Percentiles rank a stretch among this genome's conserved stretches.
These are phyloP conservation scores for Mormyrus proboscirostris DNA, from an alignment of 2,797 vertebrate genomes.

Conservation along the genomic window DNA sequence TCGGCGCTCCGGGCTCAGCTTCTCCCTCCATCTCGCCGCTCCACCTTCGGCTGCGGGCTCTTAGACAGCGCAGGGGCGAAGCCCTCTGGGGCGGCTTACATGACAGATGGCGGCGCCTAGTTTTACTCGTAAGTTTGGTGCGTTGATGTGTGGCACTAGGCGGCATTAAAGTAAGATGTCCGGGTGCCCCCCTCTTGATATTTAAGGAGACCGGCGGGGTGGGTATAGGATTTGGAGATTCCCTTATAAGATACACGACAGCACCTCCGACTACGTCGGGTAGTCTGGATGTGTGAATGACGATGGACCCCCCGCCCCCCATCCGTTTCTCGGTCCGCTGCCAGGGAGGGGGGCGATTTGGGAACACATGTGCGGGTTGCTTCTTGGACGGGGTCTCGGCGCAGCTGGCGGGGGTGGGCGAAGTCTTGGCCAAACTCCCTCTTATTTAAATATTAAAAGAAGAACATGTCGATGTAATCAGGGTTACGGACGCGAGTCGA, in stretches of 20 bases:
- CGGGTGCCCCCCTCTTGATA: neutral
- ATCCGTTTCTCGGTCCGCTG: conserved; percentile 29
- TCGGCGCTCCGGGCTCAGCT: neutral
- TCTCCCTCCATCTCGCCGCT: neutral
- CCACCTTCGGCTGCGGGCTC: neutral
- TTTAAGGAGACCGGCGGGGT: conserved; percentile 5
- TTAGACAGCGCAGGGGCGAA: neutral
- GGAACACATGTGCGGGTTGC: conserved; percentile 40
- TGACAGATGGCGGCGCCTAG: neutral
- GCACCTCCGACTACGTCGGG: neutral
- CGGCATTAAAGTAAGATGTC: conserved; percentile 1
- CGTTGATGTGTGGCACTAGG: neutral
- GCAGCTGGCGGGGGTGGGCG: neutral
- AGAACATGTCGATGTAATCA: neutral
- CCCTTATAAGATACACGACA: conserved; percentile 18
- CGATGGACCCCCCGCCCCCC: conserved; percentile 37
- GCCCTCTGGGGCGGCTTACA: neutral
- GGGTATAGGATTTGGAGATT: conserved; percentile 18
- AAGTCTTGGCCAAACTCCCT: neutral
- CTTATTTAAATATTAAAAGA: neutral
- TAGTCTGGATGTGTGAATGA: conserved; percentile 33
- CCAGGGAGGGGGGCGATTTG: conserved; percentile 45
- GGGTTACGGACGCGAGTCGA: neutral
- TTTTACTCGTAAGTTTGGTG: neutral
- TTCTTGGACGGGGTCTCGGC: conserved; percentile 7